Base-by-base conservation (phyloP, 2,113 vertebrate genomes). In the Epinephelus cyanopodus region DNA sequence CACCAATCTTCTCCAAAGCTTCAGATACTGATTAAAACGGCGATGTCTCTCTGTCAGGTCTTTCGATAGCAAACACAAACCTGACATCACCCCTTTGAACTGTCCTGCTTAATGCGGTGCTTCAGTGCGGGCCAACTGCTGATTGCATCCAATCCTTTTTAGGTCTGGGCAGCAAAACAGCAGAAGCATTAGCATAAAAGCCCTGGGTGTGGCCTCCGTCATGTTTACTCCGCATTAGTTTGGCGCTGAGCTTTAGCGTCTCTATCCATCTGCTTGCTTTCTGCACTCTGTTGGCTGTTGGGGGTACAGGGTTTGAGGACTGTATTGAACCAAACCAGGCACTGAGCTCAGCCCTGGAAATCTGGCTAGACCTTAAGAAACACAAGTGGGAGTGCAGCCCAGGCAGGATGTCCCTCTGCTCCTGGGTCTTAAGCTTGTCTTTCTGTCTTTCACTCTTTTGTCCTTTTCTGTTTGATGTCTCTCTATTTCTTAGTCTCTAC, bases 61-160 rank as follows among this genome's bases (percentile, higher is more conserved):
- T 62, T 81, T 65, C 0, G 60, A 58, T 64, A 73, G 9, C 58
- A 80, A 69, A 74, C 53, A 64, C 76, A 78, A 84, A 85, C 50
- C 82, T 86, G 79, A 81, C 85, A 69, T 89, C 84, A 86, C 68
- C 70, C 71, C 71, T 89, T 88, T 91, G 78, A 87, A 76, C 71
- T 48, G 50, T 79, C 66, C 23, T 52, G 57, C 67, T 77, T 87
- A 82, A 87, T 86, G 66, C 29, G 8, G 42, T 6, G 70, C 65
- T 62, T 75, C 66, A 48, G 1, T 56, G 2, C 2, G 53, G n/a
- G 85, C 89, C 90, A 92, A 90, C 25, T 47, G 57, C 81, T 91
- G 89, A 94, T 92, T 88, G 87, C 81, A 67, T 90, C 85, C 81
- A 90, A 84, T 67, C 54, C 72, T 65, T 85, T 87, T 81, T 65